Evolutionary conservation across 2,888 invertebrate species (phyloP).

Genomic region (Cylindroiulus punctatus): DNA sequence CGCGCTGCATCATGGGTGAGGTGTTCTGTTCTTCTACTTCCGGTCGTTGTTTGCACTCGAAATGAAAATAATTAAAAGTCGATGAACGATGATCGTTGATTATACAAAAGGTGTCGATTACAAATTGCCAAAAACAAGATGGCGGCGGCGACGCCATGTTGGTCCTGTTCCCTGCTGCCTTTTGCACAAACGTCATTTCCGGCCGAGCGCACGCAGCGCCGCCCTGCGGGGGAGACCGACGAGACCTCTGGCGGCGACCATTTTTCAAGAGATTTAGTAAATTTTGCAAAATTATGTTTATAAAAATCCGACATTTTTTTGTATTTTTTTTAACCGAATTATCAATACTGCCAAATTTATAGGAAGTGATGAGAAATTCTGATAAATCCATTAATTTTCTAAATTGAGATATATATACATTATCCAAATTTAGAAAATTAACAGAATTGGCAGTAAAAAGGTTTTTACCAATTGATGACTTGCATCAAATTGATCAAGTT

Average conservation of each 20-base stretch:
- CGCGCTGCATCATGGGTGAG: neutral
- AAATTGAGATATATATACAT: no score
- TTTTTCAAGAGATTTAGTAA: neutral
- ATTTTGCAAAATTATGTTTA: neutral
- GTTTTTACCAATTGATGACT: no score
- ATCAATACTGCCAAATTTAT: no score
- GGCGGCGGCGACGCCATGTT: slow-evolving; percentile 4
- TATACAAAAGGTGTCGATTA: slow-evolving; percentile 16
- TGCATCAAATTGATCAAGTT: no score
- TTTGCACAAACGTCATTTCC: slow-evolving; percentile 32
- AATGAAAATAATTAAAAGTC: slow-evolving; percentile 32
- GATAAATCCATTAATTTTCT: no score
- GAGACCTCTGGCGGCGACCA: neutral
- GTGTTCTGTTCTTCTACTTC: neutral
- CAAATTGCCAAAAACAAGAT: slow-evolving; percentile 32
- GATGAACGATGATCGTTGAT: slow-evolving; percentile 28
- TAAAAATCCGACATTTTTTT: no score
- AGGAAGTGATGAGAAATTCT: no score
- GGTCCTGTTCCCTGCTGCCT: neutral
- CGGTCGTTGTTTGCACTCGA: neutral
- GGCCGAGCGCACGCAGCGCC: slow-evolving; percentile 10
- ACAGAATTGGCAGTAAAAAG: no score
- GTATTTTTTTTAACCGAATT: no score
- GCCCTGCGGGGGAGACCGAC: neutral
- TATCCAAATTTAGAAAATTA: no score